phyloP scores from a whole-genome alignment of 2,113 vertebrate genomes.

The Columba janthina region DNA sequence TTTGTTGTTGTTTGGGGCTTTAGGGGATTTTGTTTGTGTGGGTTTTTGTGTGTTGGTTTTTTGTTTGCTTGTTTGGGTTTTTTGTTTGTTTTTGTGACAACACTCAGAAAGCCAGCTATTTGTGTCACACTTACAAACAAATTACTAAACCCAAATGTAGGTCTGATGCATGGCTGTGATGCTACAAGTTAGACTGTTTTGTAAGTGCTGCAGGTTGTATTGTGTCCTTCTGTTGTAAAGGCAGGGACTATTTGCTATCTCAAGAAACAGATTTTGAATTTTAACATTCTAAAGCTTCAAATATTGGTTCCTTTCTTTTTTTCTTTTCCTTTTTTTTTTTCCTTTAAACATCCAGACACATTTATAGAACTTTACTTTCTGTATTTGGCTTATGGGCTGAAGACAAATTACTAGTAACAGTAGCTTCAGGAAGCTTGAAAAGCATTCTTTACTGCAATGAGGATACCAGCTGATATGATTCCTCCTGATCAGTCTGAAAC shows the following conservation, averaged over 20 bases:
- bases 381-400: not conserved
- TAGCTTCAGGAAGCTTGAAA: not conserved
- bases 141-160: not conserved
- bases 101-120: not conserved
- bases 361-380: not conserved
- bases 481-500: not conserved
- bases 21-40: too few species aligned
- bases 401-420: not conserved
- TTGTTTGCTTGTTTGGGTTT: too few species aligned
- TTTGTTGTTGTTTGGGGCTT: not conserved
- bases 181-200: not conserved
- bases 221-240: not conserved
- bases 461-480: not conserved
- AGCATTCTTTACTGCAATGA: not conserved
- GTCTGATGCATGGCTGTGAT: not conserved
- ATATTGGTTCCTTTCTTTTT: not conserved
- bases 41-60: too few species aligned
- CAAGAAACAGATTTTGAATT: not conserved
- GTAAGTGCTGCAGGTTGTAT: not conserved
- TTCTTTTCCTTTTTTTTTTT: fast-evolving
- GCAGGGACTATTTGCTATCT: not conserved
- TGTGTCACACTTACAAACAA: not conserved
- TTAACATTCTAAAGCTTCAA: not conserved
- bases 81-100: not conserved
- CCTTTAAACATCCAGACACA: not conserved